Percentiles rank a stretch among this genome's conserved stretches.
Evolutionary conservation across 2,888 invertebrate genomes (phyloP).

Genomic region (Sericinus montela): DNA sequence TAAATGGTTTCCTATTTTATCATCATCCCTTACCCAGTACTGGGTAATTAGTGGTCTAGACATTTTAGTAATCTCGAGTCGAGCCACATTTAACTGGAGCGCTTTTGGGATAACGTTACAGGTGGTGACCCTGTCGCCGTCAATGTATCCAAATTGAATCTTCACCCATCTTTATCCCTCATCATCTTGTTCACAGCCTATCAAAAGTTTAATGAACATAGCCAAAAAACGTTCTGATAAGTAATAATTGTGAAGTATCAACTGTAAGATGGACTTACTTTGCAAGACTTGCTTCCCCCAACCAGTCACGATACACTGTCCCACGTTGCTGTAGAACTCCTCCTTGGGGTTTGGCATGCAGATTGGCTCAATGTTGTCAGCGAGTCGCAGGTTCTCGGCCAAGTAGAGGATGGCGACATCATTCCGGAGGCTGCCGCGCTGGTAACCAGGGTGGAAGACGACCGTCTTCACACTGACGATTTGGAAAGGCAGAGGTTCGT

Average conservation of each 20-base stretch:
- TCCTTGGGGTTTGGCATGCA: slow-evolving; percentile 81
- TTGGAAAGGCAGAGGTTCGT: slow-evolving; percentile 89
- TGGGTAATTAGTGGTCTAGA: too few relatives aligned
- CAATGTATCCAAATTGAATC: too few relatives aligned
- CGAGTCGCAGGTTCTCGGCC: slow-evolving; percentile 80
- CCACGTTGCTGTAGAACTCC: slow-evolving; percentile 77
- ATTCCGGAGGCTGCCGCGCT: slow-evolving; percentile 78
- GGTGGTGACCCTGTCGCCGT: not conserved
- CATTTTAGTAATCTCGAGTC: too few relatives aligned
- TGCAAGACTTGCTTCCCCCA: slow-evolving; percentile 90
- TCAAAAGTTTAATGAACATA: too few relatives aligned
- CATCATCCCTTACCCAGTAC: too few relatives aligned
- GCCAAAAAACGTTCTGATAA: too few relatives aligned
- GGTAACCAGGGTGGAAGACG: slow-evolving; percentile 84
- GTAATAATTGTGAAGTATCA: too few relatives aligned
- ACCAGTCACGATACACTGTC: slow-evolving; percentile 87
- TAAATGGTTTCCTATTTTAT: too few relatives aligned
- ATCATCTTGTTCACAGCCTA: too few relatives aligned
- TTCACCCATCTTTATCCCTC: too few relatives aligned
- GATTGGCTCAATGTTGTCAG: slow-evolving; percentile 86
- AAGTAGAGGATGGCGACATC: slow-evolving; percentile 87
- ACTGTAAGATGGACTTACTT: slow-evolving; percentile 83
- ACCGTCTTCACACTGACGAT: slow-evolving; percentile 85
- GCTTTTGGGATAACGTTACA: too few relatives aligned
- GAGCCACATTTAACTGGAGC: too few relatives aligned